Evolutionary conservation across 2,113 vertebrate genomes (phyloP), one percentile per base, ranked within the genome.

Genomic region (Apeltes quadracus): DNA sequence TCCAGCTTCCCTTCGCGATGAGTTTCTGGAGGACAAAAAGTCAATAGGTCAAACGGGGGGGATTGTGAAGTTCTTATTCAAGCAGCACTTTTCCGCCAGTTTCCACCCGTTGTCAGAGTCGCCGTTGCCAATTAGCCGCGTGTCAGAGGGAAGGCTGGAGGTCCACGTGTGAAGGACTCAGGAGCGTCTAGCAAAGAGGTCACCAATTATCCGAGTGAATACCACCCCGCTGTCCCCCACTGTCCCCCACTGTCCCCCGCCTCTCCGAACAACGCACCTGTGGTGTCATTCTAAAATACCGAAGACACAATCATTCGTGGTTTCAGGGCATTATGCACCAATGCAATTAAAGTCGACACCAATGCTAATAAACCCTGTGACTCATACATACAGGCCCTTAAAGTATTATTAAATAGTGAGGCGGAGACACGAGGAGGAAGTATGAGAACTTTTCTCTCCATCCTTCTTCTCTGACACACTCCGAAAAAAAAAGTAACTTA

Each of bases 401-500:
- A 39, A 72, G 48, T 18, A 9, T 23, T 23, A 58, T 39, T 51
- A 44, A 48, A 32, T 36, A 54, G 32, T 0, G n/a, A n/a, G n/a
- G n/a, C n/a, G 38, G 27, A 58, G 43, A 27, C 61, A 55, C n/a
- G 23, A 69, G 5, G 29, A 57, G 12, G 23, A 46, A 34, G 12
- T 1, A 39, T 32, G 58, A 55, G 7, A 64, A 15, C 54, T 58
- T 53, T 1, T 67, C 48, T 41, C 63, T 29, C 38, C 3, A 16
- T n/a, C 11, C 8, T 3, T 16, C 4, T 61, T 32, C 50, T 61
- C 69, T 58, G 50, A 75, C 53, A 61, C 63, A 39, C 25, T 48
- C 46, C 13, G 61, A 71, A 61, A 69, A 58, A 25, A 12, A 69
- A 58, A 64, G 55, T 22, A 12, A 22, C n/a, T 11, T 22, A 22